These are phyloP conservation scores for Fragum sueziense DNA, from an alignment of 2,888 invertebrate genomes.

Conservation along the genomic window DNA sequence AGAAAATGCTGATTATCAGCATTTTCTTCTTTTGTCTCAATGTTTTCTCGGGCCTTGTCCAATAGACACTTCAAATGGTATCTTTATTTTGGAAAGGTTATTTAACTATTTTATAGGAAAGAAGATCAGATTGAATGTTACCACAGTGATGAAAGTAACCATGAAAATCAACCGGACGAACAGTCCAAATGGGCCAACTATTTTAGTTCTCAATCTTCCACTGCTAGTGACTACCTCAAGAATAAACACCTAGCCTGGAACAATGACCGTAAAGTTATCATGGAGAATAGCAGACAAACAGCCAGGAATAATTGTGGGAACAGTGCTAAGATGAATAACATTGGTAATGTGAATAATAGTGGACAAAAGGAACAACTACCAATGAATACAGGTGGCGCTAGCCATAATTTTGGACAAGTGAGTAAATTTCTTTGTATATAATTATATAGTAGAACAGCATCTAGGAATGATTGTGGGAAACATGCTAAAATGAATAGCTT, in stretches of 20 bases:
- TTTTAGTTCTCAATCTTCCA: constrained; percentile 54
- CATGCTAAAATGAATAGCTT: too few species aligned
- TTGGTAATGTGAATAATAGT: neutral
- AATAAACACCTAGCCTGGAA: constrained; percentile 32
- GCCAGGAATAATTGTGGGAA: neutral
- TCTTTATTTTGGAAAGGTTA: too few species aligned
- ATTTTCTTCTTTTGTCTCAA: too few species aligned
- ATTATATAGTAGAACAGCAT: neutral
- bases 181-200: constrained; percentile 47
- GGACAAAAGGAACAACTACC: neutral
- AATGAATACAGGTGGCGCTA: neutral
- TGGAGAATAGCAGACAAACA: constrained; percentile 10
- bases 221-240: constrained; percentile 46
- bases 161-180: neutral
- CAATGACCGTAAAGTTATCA: constrained; percentile 19
- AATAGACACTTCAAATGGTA: too few species aligned
- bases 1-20: too few species aligned
- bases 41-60: too few species aligned
- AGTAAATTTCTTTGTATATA: neutral
- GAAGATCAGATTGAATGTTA: neutral
- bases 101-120: neutral
- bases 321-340: neutral
- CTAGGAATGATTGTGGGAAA: too few species aligned
- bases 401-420: neutral
- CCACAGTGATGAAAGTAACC: neutral